These are phyloP conservation scores for Hestina assimilis DNA, from an alignment of 1,140 invertebrate species.

Conservation along the genomic window DNA sequence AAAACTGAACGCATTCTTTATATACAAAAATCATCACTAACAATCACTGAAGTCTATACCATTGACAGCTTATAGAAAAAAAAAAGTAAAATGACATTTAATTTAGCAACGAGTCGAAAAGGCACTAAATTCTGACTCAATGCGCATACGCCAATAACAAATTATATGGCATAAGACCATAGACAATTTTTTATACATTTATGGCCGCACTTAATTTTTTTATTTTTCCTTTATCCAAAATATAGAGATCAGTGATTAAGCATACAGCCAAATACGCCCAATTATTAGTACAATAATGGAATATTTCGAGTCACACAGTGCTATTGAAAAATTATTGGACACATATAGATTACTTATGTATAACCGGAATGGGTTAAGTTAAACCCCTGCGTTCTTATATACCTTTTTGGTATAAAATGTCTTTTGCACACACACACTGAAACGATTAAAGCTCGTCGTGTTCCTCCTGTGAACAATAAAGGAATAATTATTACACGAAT, in stretches of 20 bases:
- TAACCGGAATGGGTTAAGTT: constrained; percentile 14
- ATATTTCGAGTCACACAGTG: constrained; percentile 57
- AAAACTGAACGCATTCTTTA: constrained; percentile 34
- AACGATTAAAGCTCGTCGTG: constrained; percentile 83
- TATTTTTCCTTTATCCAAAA: no score
- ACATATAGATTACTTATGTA: constrained; percentile 20
- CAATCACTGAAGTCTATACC: no score
- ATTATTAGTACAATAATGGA: constrained; percentile 34
- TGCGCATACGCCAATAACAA: no score
- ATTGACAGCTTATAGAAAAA: no score
- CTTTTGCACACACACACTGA: constrained; percentile 48
- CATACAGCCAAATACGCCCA: constrained; percentile 6
- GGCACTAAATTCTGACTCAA: no score
- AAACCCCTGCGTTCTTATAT: constrained; percentile 21
- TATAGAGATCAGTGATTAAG: no score
- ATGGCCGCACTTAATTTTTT: no score
- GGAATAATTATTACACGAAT: constrained; percentile 4
- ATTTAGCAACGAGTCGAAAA: no score
- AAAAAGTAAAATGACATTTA: no score
- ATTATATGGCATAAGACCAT: no score
- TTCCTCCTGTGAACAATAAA: constrained; percentile 60
- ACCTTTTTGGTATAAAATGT: constrained; percentile 56
- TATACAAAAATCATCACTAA: constrained; percentile 45
- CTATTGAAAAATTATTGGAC: constrained; percentile 10
- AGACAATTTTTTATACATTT: no score